Evolutionary conservation across 92 coral and sea anemone genomes (phyloP), one percentile per base, ranked within the genome.

Genomic region (Porites lobata): DNA sequence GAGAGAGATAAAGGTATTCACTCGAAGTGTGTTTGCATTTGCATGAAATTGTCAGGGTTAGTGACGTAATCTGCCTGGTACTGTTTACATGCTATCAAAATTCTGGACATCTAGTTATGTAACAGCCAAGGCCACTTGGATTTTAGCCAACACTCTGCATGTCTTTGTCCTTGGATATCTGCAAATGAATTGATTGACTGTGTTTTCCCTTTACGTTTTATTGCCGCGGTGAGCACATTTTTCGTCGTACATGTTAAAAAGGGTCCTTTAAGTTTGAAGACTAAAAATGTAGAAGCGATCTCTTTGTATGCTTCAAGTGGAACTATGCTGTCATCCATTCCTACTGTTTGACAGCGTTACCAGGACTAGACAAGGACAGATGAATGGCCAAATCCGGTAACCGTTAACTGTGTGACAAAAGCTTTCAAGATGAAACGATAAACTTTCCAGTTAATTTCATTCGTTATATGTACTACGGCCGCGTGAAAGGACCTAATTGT

Each of bases 1-100:
- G 83, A 88, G 72, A 14, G 77, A 84, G 79, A 87, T 95, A 43
- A 91, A 97, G 99, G 99, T 97, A 95, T 87, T 83, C 80, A 61
- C 62, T 20, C 43, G 57, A 77, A 77, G 65, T 14, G 29, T 64
- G 66, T 68, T 22, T 76, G 4, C 56, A 76, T 77, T 43, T 85
- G 51, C 75, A 64, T 85, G 75, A 66, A 75, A 56, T 29, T 59
- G 50, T 69, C 67, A 82, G 26, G 32, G 53, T 29, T 9, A 43
- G 43, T 54, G 79, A 52, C 68, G 24, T n/a, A 20, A 19, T 61
- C 24, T 74, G 83, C 64, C 61, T 50, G 88, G 47, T 38, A 29
- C 24, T 84, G 74, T 43, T 38, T 75, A 72, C 63, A 18, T 54
- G 59, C 22, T 38, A 56, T 15, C 54, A 70, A 12, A 18, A 54